These are phyloP conservation scores for Megalops cyprinoides DNA, from an alignment of 2,797 vertebrate genomes.

Conservation along the genomic window DNA sequence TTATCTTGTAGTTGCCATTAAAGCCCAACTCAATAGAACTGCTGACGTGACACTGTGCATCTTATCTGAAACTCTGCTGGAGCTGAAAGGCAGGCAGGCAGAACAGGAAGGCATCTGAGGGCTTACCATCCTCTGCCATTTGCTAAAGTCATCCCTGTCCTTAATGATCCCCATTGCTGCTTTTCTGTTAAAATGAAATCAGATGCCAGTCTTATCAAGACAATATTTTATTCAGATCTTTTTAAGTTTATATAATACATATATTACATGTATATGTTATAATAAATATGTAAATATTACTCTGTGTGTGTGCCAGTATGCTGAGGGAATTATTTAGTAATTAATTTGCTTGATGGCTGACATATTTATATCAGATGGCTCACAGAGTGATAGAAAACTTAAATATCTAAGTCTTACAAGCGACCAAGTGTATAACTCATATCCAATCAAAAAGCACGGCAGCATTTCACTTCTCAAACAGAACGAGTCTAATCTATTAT, in stretches of 20 bases:
- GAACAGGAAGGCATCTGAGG: background rate
- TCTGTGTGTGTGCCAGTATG: too few species aligned
- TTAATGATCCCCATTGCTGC: background rate
- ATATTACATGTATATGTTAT: too few species aligned
- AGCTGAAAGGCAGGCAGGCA: background rate
- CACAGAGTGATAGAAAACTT: too few species aligned
- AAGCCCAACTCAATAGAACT: background rate
- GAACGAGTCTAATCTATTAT: too few species aligned
- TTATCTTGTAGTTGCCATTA: background rate
- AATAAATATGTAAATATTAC: background rate
- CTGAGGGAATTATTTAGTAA: too few species aligned
- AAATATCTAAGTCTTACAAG: too few species aligned
- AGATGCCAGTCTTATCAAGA: background rate
- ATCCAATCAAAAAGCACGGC: too few species aligned
- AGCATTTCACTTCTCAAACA: too few species aligned
- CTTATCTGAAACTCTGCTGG: background rate
- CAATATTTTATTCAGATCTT: background rate
- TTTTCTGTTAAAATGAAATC: background rate
- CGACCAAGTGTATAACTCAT: too few species aligned
- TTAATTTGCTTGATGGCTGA: too few species aligned
- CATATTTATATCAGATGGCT: too few species aligned
- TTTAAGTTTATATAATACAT: background rate
- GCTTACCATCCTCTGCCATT: constrained; percentile 1
- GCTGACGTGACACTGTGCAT: background rate
- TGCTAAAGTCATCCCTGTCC: background rate